Percentiles rank a stretch among this genome's conserved stretches.
These are phyloP conservation scores for Automeris io DNA, from an alignment of 2,888 invertebrate genomes.

Conservation along the genomic window DNA sequence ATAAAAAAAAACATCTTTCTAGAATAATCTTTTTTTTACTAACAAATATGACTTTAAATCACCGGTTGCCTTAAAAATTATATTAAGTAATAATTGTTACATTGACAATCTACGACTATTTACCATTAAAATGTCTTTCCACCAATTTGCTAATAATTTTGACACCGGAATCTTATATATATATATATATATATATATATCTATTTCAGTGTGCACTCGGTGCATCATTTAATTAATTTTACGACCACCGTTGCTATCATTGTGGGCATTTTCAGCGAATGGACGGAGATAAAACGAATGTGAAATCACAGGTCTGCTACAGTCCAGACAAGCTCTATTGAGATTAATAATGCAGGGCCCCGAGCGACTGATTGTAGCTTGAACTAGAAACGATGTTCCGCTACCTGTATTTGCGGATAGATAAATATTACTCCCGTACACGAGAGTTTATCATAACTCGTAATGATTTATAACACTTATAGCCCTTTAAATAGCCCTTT, in stretches of 20 bases:
- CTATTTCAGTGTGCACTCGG: conserved; percentile 5
- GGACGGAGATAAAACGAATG: neutral
- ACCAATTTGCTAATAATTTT: no score
- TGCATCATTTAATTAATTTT: neutral
- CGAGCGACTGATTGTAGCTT: conserved; percentile 18
- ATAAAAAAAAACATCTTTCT: no score
- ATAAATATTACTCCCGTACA: conserved; percentile 22
- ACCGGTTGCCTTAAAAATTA: no score
- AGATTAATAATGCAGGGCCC: conserved; percentile 27
- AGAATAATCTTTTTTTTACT: no score
- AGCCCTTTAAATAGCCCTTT: no score
- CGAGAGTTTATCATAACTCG: neutral
- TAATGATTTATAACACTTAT: conserved; percentile 10
- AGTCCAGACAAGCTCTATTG: neutral
- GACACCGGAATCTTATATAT: no score
- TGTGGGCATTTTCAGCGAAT: neutral
- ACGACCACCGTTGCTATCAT: neutral
- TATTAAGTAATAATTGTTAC: no score
- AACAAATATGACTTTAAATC: no score
- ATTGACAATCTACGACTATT: no score
- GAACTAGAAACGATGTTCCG: conserved; percentile 8
- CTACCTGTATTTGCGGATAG: conserved; percentile 22
- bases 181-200: no score
- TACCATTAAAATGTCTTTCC: no score
- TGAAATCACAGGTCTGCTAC: conserved; percentile 1